A percentile compares a stretch with the other conserved stretches of the same genome.
Conservation (phyloP, 1,140 invertebrate species). For the Coenobita brevimanus region DNA sequence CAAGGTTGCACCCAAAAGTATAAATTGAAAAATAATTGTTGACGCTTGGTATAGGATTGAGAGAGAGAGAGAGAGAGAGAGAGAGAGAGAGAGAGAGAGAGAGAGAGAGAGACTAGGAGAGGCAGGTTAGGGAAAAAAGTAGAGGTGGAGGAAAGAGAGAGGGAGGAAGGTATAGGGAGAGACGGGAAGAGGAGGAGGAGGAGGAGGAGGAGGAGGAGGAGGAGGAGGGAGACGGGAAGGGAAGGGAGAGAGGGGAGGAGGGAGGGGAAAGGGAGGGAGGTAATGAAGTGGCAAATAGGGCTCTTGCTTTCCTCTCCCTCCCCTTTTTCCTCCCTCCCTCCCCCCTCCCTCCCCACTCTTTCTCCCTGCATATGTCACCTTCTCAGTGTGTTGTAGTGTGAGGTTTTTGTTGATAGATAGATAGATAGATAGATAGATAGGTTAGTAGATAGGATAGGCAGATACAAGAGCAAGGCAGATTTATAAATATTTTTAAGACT, state of each 20-base stretch:
- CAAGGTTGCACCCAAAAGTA: neutral
- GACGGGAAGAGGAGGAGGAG: neutral
- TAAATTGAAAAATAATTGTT: neutral
- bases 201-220: neutral
- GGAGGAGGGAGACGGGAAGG: no score
- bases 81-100: conserved; percentile 11
- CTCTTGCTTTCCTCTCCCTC: neutral
- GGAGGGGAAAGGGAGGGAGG: neutral
- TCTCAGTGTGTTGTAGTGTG: no score
- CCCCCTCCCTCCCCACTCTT: neutral
- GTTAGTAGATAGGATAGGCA: no score
- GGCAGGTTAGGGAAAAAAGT: neutral
- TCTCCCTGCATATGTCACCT: neutral
- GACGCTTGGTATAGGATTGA: neutral
- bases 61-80: conserved; percentile 11
- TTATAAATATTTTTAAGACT: no score
- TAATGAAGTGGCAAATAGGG: neutral
- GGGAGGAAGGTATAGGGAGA: neutral
- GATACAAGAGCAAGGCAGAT: no score
- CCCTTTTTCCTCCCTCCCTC: neutral
- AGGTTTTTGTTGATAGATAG: no score
- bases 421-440: no score
- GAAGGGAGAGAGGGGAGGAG: no score
- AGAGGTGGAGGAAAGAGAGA: neutral
- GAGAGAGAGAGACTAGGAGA: neutral